Base-by-base conservation (phyloP, 2,113 vertebrate genomes). In the Gnathonemus longibarbis region DNA sequence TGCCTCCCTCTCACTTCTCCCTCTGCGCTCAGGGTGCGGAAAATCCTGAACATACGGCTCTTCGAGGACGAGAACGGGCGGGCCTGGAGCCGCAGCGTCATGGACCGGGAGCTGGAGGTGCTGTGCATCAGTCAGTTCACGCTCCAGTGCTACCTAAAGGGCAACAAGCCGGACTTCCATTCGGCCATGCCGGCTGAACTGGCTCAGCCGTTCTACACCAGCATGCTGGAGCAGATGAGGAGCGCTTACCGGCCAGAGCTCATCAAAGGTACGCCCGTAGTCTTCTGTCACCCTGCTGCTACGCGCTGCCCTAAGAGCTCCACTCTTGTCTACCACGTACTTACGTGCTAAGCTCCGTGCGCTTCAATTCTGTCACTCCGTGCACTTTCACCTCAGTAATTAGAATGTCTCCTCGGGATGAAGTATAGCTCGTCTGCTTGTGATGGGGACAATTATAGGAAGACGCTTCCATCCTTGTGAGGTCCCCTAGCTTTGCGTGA, bases 51-150 rank as follows among this genome's bases (percentile, higher is more conserved):
- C 93, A 95, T 99, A 90, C 95, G 98, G 24, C 93, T 99, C 74
- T 99, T 99, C 56, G 97, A 98, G 90, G 98, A 99, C 53, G 98
- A 98, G 88, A 96, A 95, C 1, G 98, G 98, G 6, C 97, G 97
- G 58, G 96, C 97, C 21, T 99, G 98, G 98, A 96, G 95, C 50
- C 97, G 96, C 90, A 99, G 97, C 0, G 98, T 99, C 66, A 97
- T 98, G 98, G 98, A 99, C 90, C 94, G 94, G 46, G 96, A 97
- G 92, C 97, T 97, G 0, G 98, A 99, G 93, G 97, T 99, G 66
- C 92, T 99, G 70, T 99, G 98, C 86, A 95, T 99, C 92, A 99
- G 98, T 93, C 98, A 99, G 88, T 99, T 99, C 92, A 99, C 98
- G 9, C 96, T 99, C 45, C 98, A 99, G 93, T 98, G 97, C 84